Conservation (phyloP, 2,113 vertebrate genomes). For the Antechinus flavipes region DNA sequence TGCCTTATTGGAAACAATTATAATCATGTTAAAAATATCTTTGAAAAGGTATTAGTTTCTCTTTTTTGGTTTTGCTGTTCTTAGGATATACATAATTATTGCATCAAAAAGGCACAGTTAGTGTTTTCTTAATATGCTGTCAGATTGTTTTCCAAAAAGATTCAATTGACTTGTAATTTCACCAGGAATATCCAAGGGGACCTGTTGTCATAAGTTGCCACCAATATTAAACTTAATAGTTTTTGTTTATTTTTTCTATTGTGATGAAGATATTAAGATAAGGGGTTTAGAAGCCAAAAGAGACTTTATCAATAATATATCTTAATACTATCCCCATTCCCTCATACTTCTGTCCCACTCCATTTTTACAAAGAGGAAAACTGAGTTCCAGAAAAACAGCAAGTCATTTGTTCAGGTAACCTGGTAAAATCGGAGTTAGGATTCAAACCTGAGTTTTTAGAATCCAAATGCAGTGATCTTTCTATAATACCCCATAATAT, state of each 20-base stretch:
- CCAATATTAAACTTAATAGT: background rate
- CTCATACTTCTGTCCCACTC: no score
- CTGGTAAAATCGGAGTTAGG: background rate
- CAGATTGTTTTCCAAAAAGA: background rate
- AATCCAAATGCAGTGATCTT: background rate
- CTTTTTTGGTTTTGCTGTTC: background rate
- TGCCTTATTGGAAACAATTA: background rate
- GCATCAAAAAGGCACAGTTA: background rate
- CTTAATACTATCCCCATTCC: background rate
- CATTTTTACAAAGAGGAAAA: background rate
- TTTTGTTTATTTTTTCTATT: background rate
- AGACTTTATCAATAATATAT: background rate
- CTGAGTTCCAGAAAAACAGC: background rate
- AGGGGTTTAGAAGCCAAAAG: background rate
- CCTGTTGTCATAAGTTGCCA: background rate
- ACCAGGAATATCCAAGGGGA: background rate
- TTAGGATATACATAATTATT: background rate
- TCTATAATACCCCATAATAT: background rate
- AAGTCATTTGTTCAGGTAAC: background rate
- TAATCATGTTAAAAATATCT: background rate
- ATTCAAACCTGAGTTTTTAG: background rate
- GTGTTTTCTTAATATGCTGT: background rate
- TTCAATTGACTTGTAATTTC: background rate
- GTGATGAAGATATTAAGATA: background rate
- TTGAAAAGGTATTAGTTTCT: background rate